Evolutionary conservation across 2,113 vertebrate species (phyloP).

Genomic region (Lepus europaeus): DNA sequence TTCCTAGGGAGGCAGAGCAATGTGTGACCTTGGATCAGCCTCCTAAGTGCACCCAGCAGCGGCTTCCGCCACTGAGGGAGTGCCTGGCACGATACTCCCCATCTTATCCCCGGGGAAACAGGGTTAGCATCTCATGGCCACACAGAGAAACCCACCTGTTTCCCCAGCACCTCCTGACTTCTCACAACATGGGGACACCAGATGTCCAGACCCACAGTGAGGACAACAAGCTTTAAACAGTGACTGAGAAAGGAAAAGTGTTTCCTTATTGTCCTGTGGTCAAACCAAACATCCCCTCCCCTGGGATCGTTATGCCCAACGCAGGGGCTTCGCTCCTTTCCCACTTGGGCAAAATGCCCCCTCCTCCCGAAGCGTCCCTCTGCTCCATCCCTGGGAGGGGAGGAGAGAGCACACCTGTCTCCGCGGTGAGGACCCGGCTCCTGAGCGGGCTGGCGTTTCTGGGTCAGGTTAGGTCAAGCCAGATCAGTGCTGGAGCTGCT

Average conservation of each 20-base stretch:
- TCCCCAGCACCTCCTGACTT: not conserved
- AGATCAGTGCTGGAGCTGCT: constrained; percentile 61
- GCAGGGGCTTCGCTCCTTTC: not conserved
- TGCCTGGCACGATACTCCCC: accelerated
- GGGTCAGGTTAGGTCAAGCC: constrained; percentile 79
- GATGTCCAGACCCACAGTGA: not conserved
- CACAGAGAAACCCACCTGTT: not conserved
- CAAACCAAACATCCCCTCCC: not conserved
- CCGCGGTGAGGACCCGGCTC: not conserved
- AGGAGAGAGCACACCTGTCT: not conserved
- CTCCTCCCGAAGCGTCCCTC: too few species aligned
- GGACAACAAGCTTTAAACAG: not conserved
- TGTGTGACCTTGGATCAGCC: not conserved
- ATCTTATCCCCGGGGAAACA: not conserved
- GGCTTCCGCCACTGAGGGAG: not conserved
- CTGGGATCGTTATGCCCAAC: not conserved
- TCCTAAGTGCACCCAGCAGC: not conserved
- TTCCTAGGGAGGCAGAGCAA: not conserved
- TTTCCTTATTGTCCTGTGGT: not conserved
- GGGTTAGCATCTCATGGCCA: not conserved
- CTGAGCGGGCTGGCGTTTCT: constrained; percentile 71
- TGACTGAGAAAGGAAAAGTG: not conserved
- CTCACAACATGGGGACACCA: not conserved
- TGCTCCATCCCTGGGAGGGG: not conserved
- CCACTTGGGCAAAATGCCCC: not conserved